Evolutionary conservation across 2,113 vertebrate genomes (phyloP), one percentile per base, ranked within the genome.

Genomic region (Oreochromis spilurus): DNA sequence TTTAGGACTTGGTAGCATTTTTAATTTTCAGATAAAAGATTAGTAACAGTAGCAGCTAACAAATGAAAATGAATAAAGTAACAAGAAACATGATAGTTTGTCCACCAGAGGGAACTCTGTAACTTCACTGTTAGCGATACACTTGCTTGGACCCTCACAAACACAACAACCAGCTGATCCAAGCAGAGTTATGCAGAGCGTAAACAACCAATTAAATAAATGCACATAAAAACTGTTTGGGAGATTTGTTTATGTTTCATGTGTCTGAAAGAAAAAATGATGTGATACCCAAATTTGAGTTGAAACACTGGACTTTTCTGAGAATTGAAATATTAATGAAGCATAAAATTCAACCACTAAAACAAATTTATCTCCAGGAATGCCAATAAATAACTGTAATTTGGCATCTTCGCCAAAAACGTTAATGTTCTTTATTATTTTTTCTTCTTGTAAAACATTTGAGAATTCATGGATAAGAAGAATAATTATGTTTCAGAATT

Each of bases 191-290:
- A 24, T 43, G n/a, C 0, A 43, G 38, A 70, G 38, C 0, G 2
- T 10, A 72, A 45, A 72, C 38, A 26, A 26, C 5, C 43, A 72
- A 26, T 29, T 17, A 72, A 26, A 29, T 72, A 72, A 45, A 72
- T 72, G 24, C 0, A 72, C 2, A 72, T 24, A 26, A 45, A 4
- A 72, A 26, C 38, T 0, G 0, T 24, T 26, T 45, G 38, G 1
- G 8, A 72, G 38, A 45, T 72, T 16, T 45, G 40, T 72, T 0
- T 6, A 3, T 6, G 67, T 26, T 72, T 26, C 40, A 72, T 45
- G 0, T 72, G 12, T 45, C 38, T 45, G 65, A 72, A 70, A 70
- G 7, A 16, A 43, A 24, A 70, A 65, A 65, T n/a, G 0, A n/a
- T 65, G 0, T 0, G 6, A 70, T 24, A 0, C 0, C 34, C 34